Evolutionary conservation across 2,113 vertebrate genomes (phyloP).

Genomic region (Petrocephalus microphthalmus): DNA sequence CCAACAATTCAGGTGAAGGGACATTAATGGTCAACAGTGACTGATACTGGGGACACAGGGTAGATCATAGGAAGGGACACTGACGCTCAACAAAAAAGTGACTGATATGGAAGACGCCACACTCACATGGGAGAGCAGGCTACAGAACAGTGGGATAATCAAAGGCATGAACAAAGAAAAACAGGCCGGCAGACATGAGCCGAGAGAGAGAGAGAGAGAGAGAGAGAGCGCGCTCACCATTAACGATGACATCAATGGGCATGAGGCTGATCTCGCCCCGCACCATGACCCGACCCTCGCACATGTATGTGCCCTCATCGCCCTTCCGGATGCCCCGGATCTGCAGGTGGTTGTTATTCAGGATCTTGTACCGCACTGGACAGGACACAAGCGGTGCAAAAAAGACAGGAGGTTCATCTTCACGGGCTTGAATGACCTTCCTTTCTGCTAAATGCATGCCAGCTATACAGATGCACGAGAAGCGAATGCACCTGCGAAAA

Average conservation of each 20-base stretch:
- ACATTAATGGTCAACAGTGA: not conserved
- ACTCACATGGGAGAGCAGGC: not conserved
- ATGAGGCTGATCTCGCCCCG: constrained; percentile 93
- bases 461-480: not conserved
- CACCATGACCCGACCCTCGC: constrained; percentile 86
- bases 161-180: not conserved
- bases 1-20: not conserved
- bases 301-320: constrained; percentile 86
- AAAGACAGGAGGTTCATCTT: not conserved
- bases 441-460: not conserved
- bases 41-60: not conserved
- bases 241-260: constrained; percentile 88
- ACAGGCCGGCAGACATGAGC: not conserved
- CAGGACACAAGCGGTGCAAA: not conserved
- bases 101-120: not conserved
- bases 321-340: constrained; percentile 92
- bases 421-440: not conserved
- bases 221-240: constrained; percentile 68
- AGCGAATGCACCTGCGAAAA: not conserved
- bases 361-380: constrained; percentile 81
- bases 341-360: constrained; percentile 93
- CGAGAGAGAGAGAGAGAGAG: not conserved
- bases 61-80: not conserved
- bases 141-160: not conserved
- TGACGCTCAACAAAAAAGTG: not conserved